Evolutionary conservation across 2,797 vertebrate genomes (phyloP).

Genomic region (Cygnus olor): DNA sequence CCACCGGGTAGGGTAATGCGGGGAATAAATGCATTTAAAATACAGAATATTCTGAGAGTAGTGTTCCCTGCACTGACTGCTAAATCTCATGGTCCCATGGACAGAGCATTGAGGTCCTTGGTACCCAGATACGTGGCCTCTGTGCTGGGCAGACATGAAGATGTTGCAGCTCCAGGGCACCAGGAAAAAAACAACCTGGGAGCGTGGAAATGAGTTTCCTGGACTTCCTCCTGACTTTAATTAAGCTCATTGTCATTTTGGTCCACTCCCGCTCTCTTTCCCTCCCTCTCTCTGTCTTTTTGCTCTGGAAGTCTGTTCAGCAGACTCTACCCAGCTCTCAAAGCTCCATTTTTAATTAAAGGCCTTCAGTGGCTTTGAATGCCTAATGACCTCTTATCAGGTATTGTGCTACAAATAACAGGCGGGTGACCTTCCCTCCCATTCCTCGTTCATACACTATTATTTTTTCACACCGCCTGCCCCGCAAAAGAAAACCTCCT

Average conservation of each 20-base stretch:
- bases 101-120: not conserved
- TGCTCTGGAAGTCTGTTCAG: conserved; percentile 52
- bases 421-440: conserved; percentile 17
- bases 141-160: not conserved
- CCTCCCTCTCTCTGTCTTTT: conserved; percentile 43
- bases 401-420: conserved; percentile 60
- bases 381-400: conserved; percentile 69
- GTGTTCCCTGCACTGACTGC: not conserved
- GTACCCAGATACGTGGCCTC: fast-evolving
- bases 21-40: not conserved
- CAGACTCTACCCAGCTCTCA: conserved; percentile 56
- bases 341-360: conserved; percentile 78
- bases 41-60: not conserved
- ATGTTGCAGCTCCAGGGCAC: not conserved
- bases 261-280: conserved; percentile 31
- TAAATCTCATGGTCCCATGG: not conserved
- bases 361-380: conserved; percentile 67
- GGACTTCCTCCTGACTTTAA: conserved; percentile 47
- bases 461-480: conserved; percentile 11
- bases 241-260: conserved; percentile 72
- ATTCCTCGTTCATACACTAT: conserved; percentile 30
- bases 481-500: conserved; percentile 14
- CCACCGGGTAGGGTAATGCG: not conserved
- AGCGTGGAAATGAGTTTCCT: not conserved
- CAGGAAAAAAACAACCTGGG: not conserved